A percentile compares a stretch with the other conserved stretches of the same genome.
These are phyloP conservation scores for Arbacia lixula DNA, from an alignment of 53 echinoderm and acorn worm genomes.

Conservation along the genomic window DNA sequence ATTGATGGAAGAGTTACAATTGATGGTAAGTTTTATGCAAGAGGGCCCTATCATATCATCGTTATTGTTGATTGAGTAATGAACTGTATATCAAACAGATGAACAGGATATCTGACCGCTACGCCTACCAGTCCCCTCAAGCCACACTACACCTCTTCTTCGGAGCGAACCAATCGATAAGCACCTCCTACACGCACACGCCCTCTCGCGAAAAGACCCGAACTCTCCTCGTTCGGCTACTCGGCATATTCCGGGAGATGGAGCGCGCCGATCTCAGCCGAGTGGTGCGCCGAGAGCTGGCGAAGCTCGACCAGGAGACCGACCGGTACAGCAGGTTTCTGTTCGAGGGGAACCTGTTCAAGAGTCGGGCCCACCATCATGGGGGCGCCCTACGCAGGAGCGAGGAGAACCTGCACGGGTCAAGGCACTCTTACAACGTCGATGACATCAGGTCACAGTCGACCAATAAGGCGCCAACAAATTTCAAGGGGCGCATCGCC, in stretches of 20 bases:
- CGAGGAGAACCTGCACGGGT: too few species aligned
- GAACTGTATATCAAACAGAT: background rate
- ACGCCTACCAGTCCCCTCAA: conserved; percentile 36
- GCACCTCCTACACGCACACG: background rate
- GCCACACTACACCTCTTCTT: conserved; percentile 49
- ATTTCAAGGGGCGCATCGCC: background rate
- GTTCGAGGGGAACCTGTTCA: conserved; percentile 22
- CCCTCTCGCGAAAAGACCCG: conserved; percentile 12
- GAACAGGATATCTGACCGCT: conserved; percentile 6
- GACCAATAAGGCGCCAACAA: too few species aligned
- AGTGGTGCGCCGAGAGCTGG: conserved; percentile 23
- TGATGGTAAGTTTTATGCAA: background rate
- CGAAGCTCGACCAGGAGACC: conserved; percentile 13
- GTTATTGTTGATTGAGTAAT: background rate
- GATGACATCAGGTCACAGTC: background rate
- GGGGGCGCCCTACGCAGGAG: conserved; percentile 1
- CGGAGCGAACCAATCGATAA: conserved; percentile 8
- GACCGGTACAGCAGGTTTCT: conserved; percentile 45
- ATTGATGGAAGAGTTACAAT: background rate
- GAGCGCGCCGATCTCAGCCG: conserved; percentile 19
- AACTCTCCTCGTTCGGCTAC: conserved; percentile 6
- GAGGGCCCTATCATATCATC: background rate
- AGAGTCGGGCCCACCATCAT: background rate
- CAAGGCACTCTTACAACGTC: conserved; percentile 42
- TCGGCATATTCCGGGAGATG: conserved; percentile 37